These are phyloP conservation scores for Perdita meconis DNA, from an alignment of 2,888 invertebrate genomes.

Conservation along the genomic window DNA sequence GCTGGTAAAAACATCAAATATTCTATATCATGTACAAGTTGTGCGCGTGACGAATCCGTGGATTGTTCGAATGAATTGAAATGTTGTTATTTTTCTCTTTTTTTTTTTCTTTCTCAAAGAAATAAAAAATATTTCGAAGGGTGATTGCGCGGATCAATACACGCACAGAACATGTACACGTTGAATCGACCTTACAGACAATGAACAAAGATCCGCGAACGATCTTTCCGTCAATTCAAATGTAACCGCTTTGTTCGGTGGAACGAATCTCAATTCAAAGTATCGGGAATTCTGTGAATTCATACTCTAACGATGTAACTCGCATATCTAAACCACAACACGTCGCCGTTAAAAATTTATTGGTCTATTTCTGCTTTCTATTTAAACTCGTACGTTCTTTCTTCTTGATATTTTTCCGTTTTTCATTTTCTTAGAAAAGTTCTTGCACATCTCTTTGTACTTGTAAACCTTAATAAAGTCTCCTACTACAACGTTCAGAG, in stretches of 20 bases:
- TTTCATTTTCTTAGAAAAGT: conserved; percentile 44
- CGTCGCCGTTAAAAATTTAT: conserved; percentile 50
- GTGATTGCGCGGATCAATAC: conserved; percentile 15
- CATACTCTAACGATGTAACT: conserved; percentile 62
- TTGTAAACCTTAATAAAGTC: conserved; percentile 52
- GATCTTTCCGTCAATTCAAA: conserved; percentile 52
- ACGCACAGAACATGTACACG: conserved; percentile 47
- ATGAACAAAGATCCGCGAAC: conserved; percentile 60
- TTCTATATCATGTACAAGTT: conserved; percentile 37
- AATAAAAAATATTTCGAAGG: conserved; percentile 34
- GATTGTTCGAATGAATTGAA: conserved; percentile 11
- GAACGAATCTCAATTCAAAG: conserved; percentile 55
- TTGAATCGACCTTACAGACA: conserved; percentile 46
- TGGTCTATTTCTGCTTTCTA: conserved; percentile 46
- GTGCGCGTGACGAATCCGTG: conserved; percentile 38
- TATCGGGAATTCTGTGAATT: conserved; percentile 58
- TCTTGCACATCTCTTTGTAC: conserved; percentile 56
- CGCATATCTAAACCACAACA: conserved; percentile 63
- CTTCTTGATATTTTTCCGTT: conserved; percentile 15
- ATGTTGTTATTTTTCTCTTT: too few species aligned
- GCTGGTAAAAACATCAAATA: conserved; percentile 79
- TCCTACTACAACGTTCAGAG: conserved; percentile 25
- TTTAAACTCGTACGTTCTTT: conserved; percentile 28
- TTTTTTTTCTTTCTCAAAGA: too few species aligned
- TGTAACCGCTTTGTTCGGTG: conserved; percentile 40